A percentile compares a stretch with the other conserved stretches of the same genome.
Conservation (phyloP, 2,888 invertebrate genomes). For the Hirtodrosophila trivittata region DNA sequence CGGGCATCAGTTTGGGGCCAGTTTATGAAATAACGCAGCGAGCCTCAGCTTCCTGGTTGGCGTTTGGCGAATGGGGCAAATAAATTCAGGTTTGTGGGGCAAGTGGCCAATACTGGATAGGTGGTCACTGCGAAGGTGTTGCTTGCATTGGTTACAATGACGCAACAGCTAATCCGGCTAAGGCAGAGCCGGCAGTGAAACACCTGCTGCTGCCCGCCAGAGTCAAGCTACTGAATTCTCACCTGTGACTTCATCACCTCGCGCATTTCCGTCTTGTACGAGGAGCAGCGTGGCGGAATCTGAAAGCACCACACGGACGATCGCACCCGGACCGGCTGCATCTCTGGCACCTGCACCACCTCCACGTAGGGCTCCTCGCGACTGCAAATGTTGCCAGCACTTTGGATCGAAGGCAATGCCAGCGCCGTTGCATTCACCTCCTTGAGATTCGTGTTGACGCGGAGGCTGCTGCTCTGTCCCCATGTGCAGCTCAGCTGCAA, state of each 20-base stretch:
- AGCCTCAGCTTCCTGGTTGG: constrained; percentile 60
- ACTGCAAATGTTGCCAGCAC: constrained; percentile 78
- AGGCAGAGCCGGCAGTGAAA: constrained; percentile 65
- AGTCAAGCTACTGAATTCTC: constrained; percentile 70
- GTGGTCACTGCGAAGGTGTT: constrained; percentile 62
- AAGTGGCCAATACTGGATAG: constrained; percentile 51
- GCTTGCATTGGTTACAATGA: constrained; percentile 50
- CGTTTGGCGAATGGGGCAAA: constrained; percentile 24
- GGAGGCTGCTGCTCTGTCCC: constrained; percentile 60
- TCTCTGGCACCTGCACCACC: constrained; percentile 75
- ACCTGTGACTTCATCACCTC: constrained; percentile 89
- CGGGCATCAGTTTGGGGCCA: constrained; percentile 46
- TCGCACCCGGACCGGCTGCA: constrained; percentile 88
- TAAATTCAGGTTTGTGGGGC: constrained; percentile 71
- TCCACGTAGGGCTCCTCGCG: constrained; percentile 86
- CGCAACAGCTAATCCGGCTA: constrained; percentile 52
- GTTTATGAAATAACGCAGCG: constrained; percentile 49
- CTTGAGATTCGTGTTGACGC: constrained; percentile 68
- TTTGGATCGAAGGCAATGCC: constrained; percentile 54
- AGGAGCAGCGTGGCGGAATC: constrained; percentile 92
- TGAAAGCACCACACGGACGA: constrained; percentile 91
- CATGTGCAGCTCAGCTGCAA: constrained; percentile 18
- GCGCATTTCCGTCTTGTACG: constrained; percentile 88
- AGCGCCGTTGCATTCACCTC: constrained; percentile 50
- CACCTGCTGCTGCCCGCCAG: constrained; percentile 34